Base-by-base conservation (phyloP, 2,888 invertebrate genomes). In the Orgyia antiqua region DNA sequence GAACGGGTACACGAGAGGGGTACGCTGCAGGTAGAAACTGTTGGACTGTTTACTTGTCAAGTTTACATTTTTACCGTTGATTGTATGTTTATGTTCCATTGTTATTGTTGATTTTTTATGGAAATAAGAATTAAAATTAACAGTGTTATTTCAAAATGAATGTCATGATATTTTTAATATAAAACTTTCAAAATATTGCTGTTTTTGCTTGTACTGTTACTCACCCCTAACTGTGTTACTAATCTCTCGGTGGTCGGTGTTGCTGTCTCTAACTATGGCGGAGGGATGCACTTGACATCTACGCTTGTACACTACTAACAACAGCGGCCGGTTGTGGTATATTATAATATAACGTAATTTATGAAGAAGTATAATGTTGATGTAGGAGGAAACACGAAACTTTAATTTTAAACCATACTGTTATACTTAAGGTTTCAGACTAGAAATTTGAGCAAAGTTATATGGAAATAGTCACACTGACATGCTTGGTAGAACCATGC, bases 1-100 rank as follows among this genome's bases (percentile, higher is more conserved):
- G 82, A 75, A 79, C 60, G 82, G 74, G 62, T 77, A 74, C 58
- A 69, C 75, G 71, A 75, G 79, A 74, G 82, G 67, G 73, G 75
- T 75, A 61, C 73, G 72, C 63, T 72, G 75, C 78, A 82, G 82
- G 77, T 83, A 82, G 78, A 70, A 50, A 52, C 47, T 50, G 45
- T 52, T 52, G 53, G 49, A 39, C 50, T 52, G 39, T 51, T 51
- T 42, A 40, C 36, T 39, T 52, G 33, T 48, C 44, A 52, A 51
- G 51, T 58, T 50, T 45, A 41, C 60, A 58, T 58, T 46, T 45
- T 38, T 46, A 53, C 59, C 52, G 40, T 62, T 51, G 51, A 51
- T 52, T 50, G 42, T 55, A 42, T 51, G 56, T 58, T 56, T 46
- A 52, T 42, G 58, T 42, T 56, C 57, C 41, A 53, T 51, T 51